Evolutionary conservation across 2,113 vertebrate genomes (phyloP).

Genomic region (Piaya cayana): DNA sequence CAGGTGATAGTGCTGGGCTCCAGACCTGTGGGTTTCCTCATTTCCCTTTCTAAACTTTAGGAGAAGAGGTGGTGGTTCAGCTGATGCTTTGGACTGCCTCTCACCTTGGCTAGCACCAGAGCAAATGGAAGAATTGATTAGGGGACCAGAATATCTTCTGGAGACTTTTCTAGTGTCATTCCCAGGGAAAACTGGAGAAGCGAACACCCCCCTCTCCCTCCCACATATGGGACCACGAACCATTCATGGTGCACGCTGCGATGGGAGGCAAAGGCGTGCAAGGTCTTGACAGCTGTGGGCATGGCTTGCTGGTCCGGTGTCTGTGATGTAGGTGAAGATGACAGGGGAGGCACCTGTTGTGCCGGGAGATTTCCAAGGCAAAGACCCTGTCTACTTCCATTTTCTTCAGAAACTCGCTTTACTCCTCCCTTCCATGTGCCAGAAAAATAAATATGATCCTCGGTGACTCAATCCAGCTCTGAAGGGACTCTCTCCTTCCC

Average conservation of each 20-base stretch:
- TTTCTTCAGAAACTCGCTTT: not conserved
- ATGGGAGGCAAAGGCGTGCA: not conserved
- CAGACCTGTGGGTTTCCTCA: not conserved
- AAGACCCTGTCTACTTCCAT: accelerated
- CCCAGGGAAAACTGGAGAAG: not conserved
- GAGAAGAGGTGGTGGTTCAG: accelerated
- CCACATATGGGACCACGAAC: accelerated
- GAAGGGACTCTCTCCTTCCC: not conserved
- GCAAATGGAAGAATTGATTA: not conserved
- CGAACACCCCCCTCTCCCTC: accelerated
- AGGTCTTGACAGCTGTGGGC: not conserved
- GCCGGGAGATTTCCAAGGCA: not conserved
- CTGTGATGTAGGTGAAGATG: not conserved
- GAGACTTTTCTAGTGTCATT: not conserved
- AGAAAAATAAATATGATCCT: not conserved
- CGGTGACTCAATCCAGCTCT: not conserved
- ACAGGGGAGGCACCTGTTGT: not conserved
- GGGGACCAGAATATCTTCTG: not conserved
- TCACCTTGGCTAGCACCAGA: not conserved
- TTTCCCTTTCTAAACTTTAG: not conserved
- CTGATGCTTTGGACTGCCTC: not conserved
- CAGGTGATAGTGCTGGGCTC: not conserved
- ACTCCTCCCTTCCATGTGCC: not conserved
- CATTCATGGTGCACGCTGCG: accelerated
- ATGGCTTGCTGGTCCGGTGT: not conserved